A percentile compares a stretch with the other conserved stretches of the same genome.
phyloP scores from a whole-genome alignment of 2,797 vertebrate species.

The Denticeps clupeoides region DNA sequence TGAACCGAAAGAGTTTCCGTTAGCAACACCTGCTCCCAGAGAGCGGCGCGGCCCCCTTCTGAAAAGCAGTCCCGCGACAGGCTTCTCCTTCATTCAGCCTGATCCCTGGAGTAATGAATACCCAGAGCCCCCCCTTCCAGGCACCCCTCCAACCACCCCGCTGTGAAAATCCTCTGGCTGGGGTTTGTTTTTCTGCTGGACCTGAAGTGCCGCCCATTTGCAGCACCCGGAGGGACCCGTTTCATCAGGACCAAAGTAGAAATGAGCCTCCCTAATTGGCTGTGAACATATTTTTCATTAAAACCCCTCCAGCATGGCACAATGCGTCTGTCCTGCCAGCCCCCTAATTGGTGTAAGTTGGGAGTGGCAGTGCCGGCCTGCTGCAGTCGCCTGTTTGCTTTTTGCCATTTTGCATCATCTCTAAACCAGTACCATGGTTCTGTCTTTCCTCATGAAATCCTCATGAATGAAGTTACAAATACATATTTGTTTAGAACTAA shows the following conservation, averaged over 20 bases:
- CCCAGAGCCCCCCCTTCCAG: conserved; percentile 18
- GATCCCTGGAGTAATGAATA: conserved; percentile 1
- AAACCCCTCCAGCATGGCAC: conserved; percentile 5
- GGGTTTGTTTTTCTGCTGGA: conserved; percentile 28
- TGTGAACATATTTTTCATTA: conserved; percentile 22
- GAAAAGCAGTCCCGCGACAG: conserved; percentile 1
- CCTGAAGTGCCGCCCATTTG: conserved; percentile 21
- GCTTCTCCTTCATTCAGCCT: conserved; percentile 33
- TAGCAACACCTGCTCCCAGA: conserved; percentile 37
- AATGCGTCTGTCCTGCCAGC: conserved; percentile 11
- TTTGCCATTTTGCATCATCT: no score
- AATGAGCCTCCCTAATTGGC: conserved; percentile 10
- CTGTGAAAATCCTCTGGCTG: conserved; percentile 33
- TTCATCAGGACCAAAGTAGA: background rate
- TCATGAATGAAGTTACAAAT: no score
- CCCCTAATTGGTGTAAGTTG: conserved; percentile 15
- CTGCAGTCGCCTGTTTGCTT: no score
- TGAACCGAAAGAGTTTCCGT: conserved; percentile 31
- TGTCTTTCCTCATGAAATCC: no score
- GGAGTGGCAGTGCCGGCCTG: conserved; percentile 2
- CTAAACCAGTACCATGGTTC: no score
- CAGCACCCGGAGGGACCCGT: background rate
- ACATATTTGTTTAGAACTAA: no score
- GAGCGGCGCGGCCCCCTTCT: conserved; percentile 13
- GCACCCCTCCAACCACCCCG: conserved; percentile 18